phyloP scores from a whole-genome alignment of 2,888 invertebrate species.

The Ophion ventricosus region DNA sequence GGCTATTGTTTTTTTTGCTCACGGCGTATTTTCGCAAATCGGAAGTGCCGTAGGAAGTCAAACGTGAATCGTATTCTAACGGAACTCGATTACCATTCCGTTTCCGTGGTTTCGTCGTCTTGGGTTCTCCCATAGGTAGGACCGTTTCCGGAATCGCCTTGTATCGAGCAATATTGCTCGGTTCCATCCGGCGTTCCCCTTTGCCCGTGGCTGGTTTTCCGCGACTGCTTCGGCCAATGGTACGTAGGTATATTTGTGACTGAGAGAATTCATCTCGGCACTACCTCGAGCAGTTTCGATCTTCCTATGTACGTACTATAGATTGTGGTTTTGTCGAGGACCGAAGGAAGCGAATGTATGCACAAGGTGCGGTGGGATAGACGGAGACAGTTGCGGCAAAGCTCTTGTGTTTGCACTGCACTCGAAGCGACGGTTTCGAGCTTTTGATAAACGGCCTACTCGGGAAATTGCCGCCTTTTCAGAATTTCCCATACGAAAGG shows the following conservation, averaged over 20 bases:
- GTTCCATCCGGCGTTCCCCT: neutral
- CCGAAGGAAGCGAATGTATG: neutral
- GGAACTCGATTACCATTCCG: slow-evolving; percentile 1
- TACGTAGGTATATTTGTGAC: no score
- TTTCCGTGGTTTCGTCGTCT: slow-evolving; percentile 7
- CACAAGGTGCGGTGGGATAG: slow-evolving; percentile 10
- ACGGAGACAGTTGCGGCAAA: slow-evolving; percentile 15
- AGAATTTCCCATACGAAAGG: slow-evolving; percentile 22
- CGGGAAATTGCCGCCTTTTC: slow-evolving; percentile 42
- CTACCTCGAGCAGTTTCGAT: neutral
- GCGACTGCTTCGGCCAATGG: no score
- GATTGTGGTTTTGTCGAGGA: neutral
- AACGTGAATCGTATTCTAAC: slow-evolving; percentile 4
- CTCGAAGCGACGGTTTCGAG: slow-evolving; percentile 34
- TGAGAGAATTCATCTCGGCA: no score
- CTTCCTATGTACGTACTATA: neutral
- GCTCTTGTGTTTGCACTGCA: slow-evolving; percentile 40
- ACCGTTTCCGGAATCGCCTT: no score
- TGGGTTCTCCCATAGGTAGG: neutral
- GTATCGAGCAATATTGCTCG: slow-evolving; percentile 41
- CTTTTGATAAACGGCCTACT: slow-evolving; percentile 35
- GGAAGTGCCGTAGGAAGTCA: neutral
- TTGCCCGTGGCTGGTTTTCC: no score
- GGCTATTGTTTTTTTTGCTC: neutral
- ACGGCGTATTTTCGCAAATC: neutral